Percentiles rank a stretch among this genome's conserved stretches.
These are phyloP conservation scores for Heliconius congener DNA, from an alignment of 1,140 invertebrate species.

Conservation along the genomic window DNA sequence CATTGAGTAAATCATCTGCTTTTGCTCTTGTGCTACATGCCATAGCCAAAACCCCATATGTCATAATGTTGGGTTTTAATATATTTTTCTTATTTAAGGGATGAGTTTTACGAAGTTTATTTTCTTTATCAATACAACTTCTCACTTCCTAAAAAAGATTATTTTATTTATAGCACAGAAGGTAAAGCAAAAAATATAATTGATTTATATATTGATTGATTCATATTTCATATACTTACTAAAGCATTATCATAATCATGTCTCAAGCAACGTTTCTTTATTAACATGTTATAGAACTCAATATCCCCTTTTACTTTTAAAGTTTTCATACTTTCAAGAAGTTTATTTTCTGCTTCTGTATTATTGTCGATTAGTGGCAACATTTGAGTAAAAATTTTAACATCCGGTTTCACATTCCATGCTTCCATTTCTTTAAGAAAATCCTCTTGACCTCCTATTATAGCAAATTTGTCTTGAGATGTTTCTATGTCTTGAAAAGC, in stretches of 20 bases:
- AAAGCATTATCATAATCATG: slow-evolving; percentile 85
- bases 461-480: slow-evolving; percentile 85
- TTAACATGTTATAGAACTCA: slow-evolving; percentile 93
- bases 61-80: slow-evolving; percentile 88
- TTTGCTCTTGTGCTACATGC: slow-evolving; percentile 85
- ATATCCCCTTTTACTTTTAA: slow-evolving; percentile 86
- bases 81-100: slow-evolving; percentile 73
- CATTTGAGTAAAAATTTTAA: slow-evolving; percentile 90
- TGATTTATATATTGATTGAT: no score
- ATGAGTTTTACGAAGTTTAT: slow-evolving; percentile 55
- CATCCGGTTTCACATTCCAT: slow-evolving; percentile 86
- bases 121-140: slow-evolving; percentile 82
- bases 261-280: slow-evolving; percentile 88
- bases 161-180: neutral
- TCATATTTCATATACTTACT: slow-evolving; percentile 75
- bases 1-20: slow-evolving; percentile 84
- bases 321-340: slow-evolving; percentile 83
- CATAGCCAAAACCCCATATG: slow-evolving; percentile 92
- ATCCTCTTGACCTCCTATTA: slow-evolving; percentile 91
- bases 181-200: no score
- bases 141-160: slow-evolving; percentile 82
- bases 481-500: slow-evolving; percentile 81
- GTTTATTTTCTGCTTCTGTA: slow-evolving; percentile 84
- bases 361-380: slow-evolving; percentile 87
- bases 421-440: slow-evolving; percentile 88